phyloP scores from a whole-genome alignment of 2,797 vertebrate genomes.

The Acrossocheilus fasciatus region DNA sequence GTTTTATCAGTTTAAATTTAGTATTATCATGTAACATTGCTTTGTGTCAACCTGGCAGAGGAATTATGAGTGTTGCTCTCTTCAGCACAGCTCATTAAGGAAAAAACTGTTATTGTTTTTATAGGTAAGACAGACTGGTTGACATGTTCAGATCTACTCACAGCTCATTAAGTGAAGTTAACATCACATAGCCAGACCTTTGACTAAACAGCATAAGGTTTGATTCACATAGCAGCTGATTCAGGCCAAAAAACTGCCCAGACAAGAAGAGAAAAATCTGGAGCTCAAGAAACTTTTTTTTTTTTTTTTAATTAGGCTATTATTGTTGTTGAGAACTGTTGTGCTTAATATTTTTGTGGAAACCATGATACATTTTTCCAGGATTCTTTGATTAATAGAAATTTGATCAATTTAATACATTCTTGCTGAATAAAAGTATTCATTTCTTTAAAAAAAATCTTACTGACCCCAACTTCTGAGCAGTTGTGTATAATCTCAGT shows the following conservation, averaged over 20 bases:
- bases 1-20: slow-evolving; percentile 21
- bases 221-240: not conserved
- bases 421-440: not conserved
- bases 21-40: slow-evolving; percentile 18
- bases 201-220: not conserved
- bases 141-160: not conserved
- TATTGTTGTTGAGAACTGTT: too few species aligned
- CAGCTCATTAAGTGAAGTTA: not conserved
- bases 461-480: not conserved
- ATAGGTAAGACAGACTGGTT: not conserved
- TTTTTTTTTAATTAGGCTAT: too few species aligned
- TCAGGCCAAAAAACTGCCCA: not conserved
- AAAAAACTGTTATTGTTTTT: not conserved
- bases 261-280: not conserved
- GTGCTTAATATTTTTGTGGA: not conserved
- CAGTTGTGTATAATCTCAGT: not conserved
- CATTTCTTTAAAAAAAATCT: not conserved
- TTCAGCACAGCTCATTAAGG: not conserved
- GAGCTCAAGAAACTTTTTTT: too few species aligned
- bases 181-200: not conserved
- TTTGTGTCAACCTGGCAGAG: slow-evolving; percentile 1
- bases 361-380: too few species aligned
- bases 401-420: too few species aligned
- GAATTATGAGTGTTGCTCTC: not conserved
- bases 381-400: too few species aligned